These are phyloP conservation scores for Loris lydekkerianus DNA, from an alignment of 2,797 vertebrate species.

Conservation along the genomic window DNA sequence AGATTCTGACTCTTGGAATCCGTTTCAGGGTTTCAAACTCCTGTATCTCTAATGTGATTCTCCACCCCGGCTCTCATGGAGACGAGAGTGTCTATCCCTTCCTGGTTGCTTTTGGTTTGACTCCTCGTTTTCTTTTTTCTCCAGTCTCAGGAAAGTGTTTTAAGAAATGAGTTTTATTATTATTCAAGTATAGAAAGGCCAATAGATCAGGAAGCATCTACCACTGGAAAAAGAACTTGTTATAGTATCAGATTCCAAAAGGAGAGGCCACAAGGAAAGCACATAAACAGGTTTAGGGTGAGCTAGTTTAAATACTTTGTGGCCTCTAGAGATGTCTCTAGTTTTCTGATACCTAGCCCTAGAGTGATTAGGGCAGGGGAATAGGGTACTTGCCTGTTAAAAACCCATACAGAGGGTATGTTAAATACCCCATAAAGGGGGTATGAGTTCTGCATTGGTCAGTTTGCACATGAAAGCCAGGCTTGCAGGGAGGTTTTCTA, in stretches of 20 bases:
- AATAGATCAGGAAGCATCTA: not conserved
- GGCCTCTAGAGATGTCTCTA: not conserved
- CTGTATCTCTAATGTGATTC: not conserved
- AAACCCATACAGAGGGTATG: not conserved
- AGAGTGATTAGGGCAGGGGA: not conserved
- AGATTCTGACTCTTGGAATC: not conserved
- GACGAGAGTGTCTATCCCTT: not conserved
- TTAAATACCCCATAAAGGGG: not conserved
- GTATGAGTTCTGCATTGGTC: not conserved
- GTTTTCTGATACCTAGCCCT: not conserved
- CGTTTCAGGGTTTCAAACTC: slow-evolving; percentile 16
- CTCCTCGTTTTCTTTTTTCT: slow-evolving; percentile 46
- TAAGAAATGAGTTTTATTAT: not conserved
- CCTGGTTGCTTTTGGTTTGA: not conserved
- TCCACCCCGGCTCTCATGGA: not conserved
- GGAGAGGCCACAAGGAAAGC: too few species aligned
- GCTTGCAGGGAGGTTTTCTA: not conserved
- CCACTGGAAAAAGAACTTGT: not conserved
- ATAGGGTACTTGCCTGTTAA: not conserved
- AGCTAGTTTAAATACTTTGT: not conserved
- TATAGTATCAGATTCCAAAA: not conserved
- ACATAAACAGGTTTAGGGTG: not conserved
- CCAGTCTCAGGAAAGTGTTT: not conserved
- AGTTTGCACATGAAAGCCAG: not conserved
- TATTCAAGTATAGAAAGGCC: not conserved